Percentiles rank a stretch among this genome's conserved stretches.
phyloP scores from a whole-genome alignment of 2,888 invertebrate species.

The Automeris io region DNA sequence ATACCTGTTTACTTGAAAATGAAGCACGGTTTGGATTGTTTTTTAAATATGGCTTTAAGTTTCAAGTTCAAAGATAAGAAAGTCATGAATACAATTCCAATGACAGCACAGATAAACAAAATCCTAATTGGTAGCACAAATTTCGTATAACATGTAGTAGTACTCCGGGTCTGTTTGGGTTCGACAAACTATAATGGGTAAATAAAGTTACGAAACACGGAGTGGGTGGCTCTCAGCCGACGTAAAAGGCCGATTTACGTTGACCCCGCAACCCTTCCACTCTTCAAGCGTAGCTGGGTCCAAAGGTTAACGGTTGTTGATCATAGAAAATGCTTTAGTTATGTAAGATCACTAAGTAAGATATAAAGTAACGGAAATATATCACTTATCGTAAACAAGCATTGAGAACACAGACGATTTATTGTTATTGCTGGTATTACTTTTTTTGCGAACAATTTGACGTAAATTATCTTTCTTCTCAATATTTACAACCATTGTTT shows the following conservation, averaged over 20 bases:
- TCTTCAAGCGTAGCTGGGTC: conserved; percentile 1
- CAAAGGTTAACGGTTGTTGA: conserved; percentile 7
- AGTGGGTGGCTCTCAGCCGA: conserved; percentile 30
- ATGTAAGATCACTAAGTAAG: conserved; percentile 14
- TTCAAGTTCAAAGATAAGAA: no score
- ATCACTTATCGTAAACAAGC: conserved; percentile 13
- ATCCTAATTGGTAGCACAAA: conserved; percentile 3
- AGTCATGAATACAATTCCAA: no score
- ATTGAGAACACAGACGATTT: not conserved
- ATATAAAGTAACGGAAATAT: conserved; percentile 16
- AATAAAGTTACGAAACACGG: conserved; percentile 31
- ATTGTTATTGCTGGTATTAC: not conserved
- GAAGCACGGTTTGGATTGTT: no score
- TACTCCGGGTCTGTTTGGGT: conserved; percentile 21
- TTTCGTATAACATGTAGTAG: conserved; percentile 3
- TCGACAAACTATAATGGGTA: conserved; percentile 37
- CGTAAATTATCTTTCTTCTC: not conserved
- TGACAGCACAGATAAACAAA: not conserved
- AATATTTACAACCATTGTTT: not conserved
- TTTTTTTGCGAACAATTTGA: not conserved
- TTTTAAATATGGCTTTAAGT: no score
- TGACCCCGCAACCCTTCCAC: conserved; percentile 9
- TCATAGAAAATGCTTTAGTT: conserved; percentile 11
- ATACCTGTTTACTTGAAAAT: no score
- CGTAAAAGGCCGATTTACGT: conserved; percentile 20